Conservation (phyloP, 2,888 invertebrate species). For the Merodon equestris region DNA sequence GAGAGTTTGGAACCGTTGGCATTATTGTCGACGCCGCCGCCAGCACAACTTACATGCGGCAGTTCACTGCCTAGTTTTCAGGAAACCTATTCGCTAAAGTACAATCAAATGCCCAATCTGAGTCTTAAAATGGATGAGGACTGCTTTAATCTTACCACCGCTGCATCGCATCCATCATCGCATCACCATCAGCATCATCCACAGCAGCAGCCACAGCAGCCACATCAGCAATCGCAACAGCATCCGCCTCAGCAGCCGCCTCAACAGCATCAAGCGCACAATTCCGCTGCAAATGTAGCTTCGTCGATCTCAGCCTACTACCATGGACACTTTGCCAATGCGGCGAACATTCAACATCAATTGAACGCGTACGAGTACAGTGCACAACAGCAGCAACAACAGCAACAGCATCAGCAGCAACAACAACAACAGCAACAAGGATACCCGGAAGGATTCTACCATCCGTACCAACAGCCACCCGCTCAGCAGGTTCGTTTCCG, state of each 20-base stretch:
- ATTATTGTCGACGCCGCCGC: conserved; percentile 68
- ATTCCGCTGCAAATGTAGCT: conserved; percentile 41
- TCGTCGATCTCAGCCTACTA: conserved; percentile 71
- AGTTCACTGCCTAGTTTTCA: conserved; percentile 91
- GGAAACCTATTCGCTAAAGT: conserved; percentile 91
- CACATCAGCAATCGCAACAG: conserved; percentile 69
- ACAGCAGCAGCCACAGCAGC: conserved; percentile 69
- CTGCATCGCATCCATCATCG: conserved; percentile 71
- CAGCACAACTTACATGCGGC: conserved; percentile 77
- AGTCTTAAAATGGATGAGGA: conserved; percentile 93
- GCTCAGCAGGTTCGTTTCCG: conserved; percentile 72
- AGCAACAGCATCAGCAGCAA: conserved; percentile 69
- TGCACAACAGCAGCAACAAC: conserved; percentile 67
- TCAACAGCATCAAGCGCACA: conserved; percentile 70
- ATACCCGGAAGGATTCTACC: conserved; percentile 71
- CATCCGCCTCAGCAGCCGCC: conserved; percentile 65
- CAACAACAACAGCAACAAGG: conserved; percentile 69
- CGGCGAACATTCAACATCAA: conserved; percentile 73
- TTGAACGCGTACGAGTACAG: conserved; percentile 77
- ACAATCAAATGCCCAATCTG: conserved; percentile 83
- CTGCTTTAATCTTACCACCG: conserved; percentile 84
- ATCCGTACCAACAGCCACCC: conserved; percentile 70
- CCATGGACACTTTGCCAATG: conserved; percentile 79
- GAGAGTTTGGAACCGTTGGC: conserved; percentile 56
- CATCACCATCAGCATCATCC: conserved; percentile 64